phyloP scores from a whole-genome alignment of 2,113 vertebrate species.

The Oryzias woworae region DNA sequence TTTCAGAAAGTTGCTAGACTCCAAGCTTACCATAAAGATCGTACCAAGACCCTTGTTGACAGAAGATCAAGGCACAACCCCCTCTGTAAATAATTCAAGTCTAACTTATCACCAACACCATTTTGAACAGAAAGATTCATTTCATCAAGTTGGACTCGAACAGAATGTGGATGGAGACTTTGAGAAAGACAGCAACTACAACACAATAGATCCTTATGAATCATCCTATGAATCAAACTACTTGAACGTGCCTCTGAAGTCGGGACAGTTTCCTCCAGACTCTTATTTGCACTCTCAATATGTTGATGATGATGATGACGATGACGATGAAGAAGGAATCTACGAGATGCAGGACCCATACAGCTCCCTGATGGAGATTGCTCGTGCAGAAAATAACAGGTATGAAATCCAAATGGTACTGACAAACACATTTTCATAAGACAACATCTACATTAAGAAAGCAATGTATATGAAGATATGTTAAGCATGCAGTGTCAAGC shows the following conservation, averaged over 20 bases:
- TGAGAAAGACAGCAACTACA: conserved; percentile 66
- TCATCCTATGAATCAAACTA: conserved; percentile 81
- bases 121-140: conserved; percentile 18
- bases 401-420: conserved; percentile 19
- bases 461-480: too few relatives aligned
- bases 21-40: conserved; percentile 83
- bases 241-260: conserved; percentile 76
- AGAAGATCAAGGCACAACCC: conserved; percentile 71
- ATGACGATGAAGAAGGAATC: conserved; percentile 73
- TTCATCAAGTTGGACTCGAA: conserved; percentile 44
- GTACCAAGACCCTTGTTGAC: conserved; percentile 80
- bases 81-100: conserved; percentile 22
- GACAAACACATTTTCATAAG: too few relatives aligned
- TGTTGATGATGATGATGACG: conserved; percentile 39
- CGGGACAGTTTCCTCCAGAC: conserved; percentile 2
- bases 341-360: conserved; percentile 87
- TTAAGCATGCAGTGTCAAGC: too few relatives aligned
- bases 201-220: conserved; percentile 83
- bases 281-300: conserved; percentile 40
- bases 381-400: conserved; percentile 47
- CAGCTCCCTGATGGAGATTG: conserved; percentile 59
- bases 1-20: conserved; percentile 84
- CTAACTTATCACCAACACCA: conserved; percentile 19
- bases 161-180: conserved; percentile 60
- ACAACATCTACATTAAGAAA: too few relatives aligned